Evolutionary conservation across 2,113 vertebrate species (phyloP), one percentile per base, ranked within the genome.

Genomic region (Oostethus manadensis): DNA sequence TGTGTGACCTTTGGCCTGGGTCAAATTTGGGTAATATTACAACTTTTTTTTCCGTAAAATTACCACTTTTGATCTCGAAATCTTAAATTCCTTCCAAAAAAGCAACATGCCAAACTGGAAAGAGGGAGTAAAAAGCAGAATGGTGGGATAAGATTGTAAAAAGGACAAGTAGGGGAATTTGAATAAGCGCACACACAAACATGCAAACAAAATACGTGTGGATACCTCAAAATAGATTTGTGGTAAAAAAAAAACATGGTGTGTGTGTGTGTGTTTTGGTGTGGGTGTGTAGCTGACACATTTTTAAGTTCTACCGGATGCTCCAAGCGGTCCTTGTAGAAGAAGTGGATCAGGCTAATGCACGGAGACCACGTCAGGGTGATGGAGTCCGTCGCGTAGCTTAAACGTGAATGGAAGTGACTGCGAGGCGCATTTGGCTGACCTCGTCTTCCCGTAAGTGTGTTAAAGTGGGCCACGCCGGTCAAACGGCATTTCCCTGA

Each of bases 391-490:
- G 51, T 61, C 56, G 54, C 56, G 46, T 42, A 62, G 68, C n/a
- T 16, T 38, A 61, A 73, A 77, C 64, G 56, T 57, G 48, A 57
- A 54, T 29, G 64, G 57, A 64, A 63, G 70, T 64, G 72, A 82
- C 76, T 55, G 70, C 29, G 50, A 42, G 54, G 51, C 35, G 62
- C 66, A 55, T 68, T 56, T 18, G 59, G 71, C 35, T 74, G 71
- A 71, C 65, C 72, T 73, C 68, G 35, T 44, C 58, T 62, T 23
- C 21, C 15, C 38, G 61, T 46, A 56, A 56, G 60, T 57, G 54
- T 65, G 47, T 74, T 47, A 67, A 71, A 76, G 58, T 76, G 74
- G 79, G 60, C 38, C 70, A 74, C 61, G 62, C 63, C 57, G 6
- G 78, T 82, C 72, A 51, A 40, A 56, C 46, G 61, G 58, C 69